Evolutionary conservation across 2,113 vertebrate species (phyloP).

Genomic region (Rhadina sibilatrix): DNA sequence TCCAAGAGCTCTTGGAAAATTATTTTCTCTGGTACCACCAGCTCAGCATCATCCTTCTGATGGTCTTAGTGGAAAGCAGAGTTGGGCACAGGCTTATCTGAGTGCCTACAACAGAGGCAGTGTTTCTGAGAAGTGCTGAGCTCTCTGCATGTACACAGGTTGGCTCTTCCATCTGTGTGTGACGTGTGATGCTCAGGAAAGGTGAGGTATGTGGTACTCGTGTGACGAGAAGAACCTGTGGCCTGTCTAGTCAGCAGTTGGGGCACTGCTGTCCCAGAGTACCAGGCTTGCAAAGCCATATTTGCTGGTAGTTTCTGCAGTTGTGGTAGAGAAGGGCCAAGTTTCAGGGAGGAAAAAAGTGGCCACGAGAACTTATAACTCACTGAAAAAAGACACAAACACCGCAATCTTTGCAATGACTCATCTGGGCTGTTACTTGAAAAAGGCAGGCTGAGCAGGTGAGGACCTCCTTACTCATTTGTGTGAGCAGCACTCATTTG

Average conservation of each 20-base stretch:
- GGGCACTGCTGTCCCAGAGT: not conserved
- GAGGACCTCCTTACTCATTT: conserved; percentile 18
- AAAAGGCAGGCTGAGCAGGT: not conserved
- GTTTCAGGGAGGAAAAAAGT: conserved; percentile 22
- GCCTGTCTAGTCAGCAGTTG: not conserved
- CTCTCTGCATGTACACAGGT: not conserved
- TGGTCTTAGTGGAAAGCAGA: not conserved
- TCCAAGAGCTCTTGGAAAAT: not conserved
- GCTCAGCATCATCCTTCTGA: not conserved
- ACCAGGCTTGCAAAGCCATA: not conserved
- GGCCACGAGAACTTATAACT: conserved; percentile 25
- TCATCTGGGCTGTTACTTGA: conserved; percentile 26
- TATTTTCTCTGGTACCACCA: not conserved
- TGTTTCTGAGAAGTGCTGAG: not conserved
- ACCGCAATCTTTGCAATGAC: conserved; percentile 40
- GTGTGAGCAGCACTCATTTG: not conserved
- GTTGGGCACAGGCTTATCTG: not conserved
- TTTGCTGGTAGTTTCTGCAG: not conserved
- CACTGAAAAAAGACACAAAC: conserved; percentile 29
- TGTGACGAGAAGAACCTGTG: not conserved
- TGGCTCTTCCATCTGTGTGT: not conserved
- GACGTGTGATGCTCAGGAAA: not conserved
- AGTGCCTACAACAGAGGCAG: not conserved
- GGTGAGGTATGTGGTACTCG: not conserved
- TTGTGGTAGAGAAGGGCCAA: not conserved